Evolutionary conservation across 2,797 vertebrate genomes (phyloP).

Genomic region (Melanotaenia boesemani): DNA sequence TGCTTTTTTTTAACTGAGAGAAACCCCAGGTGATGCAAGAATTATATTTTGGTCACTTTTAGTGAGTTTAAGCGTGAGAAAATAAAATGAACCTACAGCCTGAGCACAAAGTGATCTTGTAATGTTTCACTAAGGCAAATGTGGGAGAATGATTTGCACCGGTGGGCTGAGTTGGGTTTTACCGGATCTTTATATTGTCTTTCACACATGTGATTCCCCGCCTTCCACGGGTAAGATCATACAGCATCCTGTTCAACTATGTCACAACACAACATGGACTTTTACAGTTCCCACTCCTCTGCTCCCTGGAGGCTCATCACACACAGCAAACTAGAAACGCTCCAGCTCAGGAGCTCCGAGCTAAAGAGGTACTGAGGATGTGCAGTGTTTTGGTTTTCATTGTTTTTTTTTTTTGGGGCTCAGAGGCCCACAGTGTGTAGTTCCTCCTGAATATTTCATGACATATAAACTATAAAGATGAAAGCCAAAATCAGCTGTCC

Average conservation of each 20-base stretch:
- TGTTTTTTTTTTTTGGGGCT: constrained; percentile 53
- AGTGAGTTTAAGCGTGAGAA: not conserved
- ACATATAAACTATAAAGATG: constrained; percentile 50
- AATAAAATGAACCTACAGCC: not conserved
- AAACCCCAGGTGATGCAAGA: too few species aligned
- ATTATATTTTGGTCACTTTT: too few species aligned
- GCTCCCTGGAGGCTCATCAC: constrained; percentile 46
- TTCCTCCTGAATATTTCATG: constrained; percentile 73
- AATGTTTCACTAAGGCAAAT: constrained; percentile 6
- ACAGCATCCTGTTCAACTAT: constrained; percentile 36
- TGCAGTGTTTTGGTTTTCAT: constrained; percentile 43
- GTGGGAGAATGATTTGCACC: constrained; percentile 17
- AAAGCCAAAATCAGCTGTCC: constrained; percentile 55
- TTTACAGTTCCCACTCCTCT: constrained; percentile 36
- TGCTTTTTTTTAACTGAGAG: too few species aligned
- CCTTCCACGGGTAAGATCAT: constrained; percentile 26
- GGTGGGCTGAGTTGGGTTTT: constrained; percentile 17
- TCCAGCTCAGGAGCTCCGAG: constrained; percentile 36
- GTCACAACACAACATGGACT: constrained; percentile 29
- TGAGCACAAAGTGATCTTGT: not conserved
- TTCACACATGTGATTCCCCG: constrained; percentile 4
- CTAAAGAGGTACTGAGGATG: constrained; percentile 9
- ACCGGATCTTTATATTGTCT: not conserved
- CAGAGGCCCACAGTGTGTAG: constrained; percentile 43
- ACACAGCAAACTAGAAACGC: constrained; percentile 37